phyloP scores from a whole-genome alignment of 1,140 invertebrate genomes.

The Drosophila carrolli region DNA sequence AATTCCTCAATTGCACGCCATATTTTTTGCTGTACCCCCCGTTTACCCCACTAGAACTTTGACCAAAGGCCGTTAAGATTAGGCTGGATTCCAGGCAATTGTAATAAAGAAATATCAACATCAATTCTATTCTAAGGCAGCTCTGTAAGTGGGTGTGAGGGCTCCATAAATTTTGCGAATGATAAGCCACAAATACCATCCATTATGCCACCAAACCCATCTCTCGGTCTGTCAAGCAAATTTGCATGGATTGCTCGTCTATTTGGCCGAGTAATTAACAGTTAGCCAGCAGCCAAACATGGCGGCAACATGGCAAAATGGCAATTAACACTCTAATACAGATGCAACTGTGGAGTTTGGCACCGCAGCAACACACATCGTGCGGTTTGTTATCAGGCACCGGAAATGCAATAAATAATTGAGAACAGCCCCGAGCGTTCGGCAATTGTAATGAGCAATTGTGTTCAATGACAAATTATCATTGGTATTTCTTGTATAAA shows the following conservation, averaged over 20 bases:
- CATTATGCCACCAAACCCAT: conserved; percentile 32
- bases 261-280: conserved; percentile 71
- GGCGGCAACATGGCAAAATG: conserved; percentile 48
- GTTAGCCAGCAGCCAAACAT: conserved; percentile 65
- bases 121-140: conserved; percentile 21
- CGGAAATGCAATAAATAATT: conserved; percentile 78
- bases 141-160: conserved; percentile 29
- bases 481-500: conserved; percentile 46
- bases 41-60: conserved; percentile 52
- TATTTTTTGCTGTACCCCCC: background rate
- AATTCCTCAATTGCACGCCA: conserved; percentile 8
- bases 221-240: conserved; percentile 46
- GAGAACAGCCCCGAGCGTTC: conserved; percentile 29
- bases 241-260: conserved; percentile 42
- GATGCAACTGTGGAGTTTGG: conserved; percentile 27
- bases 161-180: conserved; percentile 34
- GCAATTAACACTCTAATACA: conserved; percentile 64
- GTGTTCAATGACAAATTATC: conserved; percentile 67
- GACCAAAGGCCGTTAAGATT: conserved; percentile 70
- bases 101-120: conserved; percentile 56
- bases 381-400: conserved; percentile 51
- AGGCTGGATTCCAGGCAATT: conserved; percentile 43
- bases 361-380: conserved; percentile 11
- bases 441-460: conserved; percentile 59
- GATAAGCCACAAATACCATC: conserved; percentile 37